Evolutionary conservation across 1,140 invertebrate genomes (phyloP), one percentile per base, ranked within the genome.

Genomic region (Drosophila erecta): DNA sequence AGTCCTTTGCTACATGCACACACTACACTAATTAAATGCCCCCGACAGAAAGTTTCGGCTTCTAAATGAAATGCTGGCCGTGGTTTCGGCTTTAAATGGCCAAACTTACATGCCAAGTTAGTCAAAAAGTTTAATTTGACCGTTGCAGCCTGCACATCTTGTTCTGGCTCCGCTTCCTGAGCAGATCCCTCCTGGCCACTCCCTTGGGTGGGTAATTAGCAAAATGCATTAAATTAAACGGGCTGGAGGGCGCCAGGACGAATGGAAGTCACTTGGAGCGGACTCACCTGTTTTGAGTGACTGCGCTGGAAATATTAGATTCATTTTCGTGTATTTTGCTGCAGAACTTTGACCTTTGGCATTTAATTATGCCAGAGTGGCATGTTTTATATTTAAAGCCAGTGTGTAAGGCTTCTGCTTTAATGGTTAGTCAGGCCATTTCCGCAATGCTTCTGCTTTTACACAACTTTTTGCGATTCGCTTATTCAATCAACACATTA

Each of bases 211-310:
- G 83, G 75, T 79, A 86, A 86, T 86, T 86, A 87, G 83, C 61
- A 59, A 86, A 86, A 87, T 87, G 79, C 83, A 87, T 87, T 86
- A 83, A 87, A 86, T 75, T 89, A 87, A 86, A 87, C 76, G 75
- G 83, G 75, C 69, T 78, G 49, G 44, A 37, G 17, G 56, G 38
- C 27, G 11, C 43, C 12, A 15, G 49, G 37, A 56, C 49, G 61
- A 55, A 41, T 50, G 59, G 38, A 44, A 62, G 71, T 55, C 44
- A 62, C 11, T 35, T n/a, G 40, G 46, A 30, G 64, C 40, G 33
- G 33, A 70, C 43, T 70, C 57, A 70, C 67, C 51, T 71, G 67
- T 70, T 49, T 50, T 41, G 60, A 65, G 64, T 67, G 64, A 17
- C 35, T 50, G 35, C 35, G 20, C 27, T 43, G 59, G 22, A 7